Percentiles rank a stretch among this genome's conserved stretches.
These are phyloP conservation scores for Holothuria scabra DNA, from an alignment of 53 echinoderm and acorn worm genomes.

Conservation along the genomic window DNA sequence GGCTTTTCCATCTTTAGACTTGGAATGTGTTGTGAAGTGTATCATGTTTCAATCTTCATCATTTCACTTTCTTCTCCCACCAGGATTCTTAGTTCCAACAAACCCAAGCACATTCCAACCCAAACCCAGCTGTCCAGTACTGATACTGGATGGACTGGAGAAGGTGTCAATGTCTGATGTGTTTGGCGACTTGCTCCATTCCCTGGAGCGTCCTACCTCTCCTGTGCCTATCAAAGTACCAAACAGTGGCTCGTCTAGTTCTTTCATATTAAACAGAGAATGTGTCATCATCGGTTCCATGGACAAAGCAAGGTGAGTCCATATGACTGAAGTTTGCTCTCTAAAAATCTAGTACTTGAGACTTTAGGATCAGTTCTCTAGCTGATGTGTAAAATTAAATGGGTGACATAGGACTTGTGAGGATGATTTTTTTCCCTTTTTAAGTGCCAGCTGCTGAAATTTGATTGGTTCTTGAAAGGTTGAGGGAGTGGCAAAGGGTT, in stretches of 20 bases:
- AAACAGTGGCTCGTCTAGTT: slow-evolving; percentile 52
- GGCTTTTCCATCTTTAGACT: too few species aligned
- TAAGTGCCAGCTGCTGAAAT: too few species aligned
- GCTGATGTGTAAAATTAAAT: too few species aligned
- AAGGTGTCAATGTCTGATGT: slow-evolving; percentile 74
- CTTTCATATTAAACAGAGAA: slow-evolving; percentile 73
- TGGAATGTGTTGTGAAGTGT: not conserved
- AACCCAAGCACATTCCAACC: slow-evolving; percentile 13
- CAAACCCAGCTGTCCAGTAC: slow-evolving; percentile 47
- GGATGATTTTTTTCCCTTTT: too few species aligned
- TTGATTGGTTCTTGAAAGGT: too few species aligned
- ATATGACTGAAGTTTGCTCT: not conserved
- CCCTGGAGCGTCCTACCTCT: slow-evolving; percentile 70
- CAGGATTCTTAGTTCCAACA: slow-evolving; percentile 70
- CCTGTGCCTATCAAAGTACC: slow-evolving; percentile 63
- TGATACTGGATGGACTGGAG: slow-evolving; percentile 84
- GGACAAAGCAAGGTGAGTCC: slow-evolving; percentile 78
- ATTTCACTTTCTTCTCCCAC: not conserved
- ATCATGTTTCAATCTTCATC: not conserved
- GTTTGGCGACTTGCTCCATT: slow-evolving; percentile 78
- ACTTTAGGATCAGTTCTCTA: not conserved
- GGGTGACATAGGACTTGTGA: too few species aligned
- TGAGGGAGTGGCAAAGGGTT: too few species aligned
- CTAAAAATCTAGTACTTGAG: not conserved
- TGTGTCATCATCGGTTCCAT: slow-evolving; percentile 87